phyloP scores from a whole-genome alignment of 1,140 invertebrate genomes.

The Schlechtendalia chinensis region DNA sequence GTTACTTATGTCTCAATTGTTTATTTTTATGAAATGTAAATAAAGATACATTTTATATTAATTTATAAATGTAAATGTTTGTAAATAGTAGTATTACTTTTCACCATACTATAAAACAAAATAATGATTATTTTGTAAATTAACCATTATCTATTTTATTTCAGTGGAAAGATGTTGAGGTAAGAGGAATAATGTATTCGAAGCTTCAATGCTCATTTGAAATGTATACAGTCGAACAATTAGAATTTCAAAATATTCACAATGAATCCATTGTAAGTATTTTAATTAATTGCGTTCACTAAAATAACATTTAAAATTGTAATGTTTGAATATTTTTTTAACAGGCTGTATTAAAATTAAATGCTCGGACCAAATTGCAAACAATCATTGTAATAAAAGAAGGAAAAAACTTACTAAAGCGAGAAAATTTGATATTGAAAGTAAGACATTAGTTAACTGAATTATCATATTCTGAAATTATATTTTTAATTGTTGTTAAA shows the following conservation, averaged over 20 bases:
- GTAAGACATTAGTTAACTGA: background rate
- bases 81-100: no score
- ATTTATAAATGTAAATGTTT: no score
- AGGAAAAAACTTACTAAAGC: constrained; percentile 71
- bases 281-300: background rate
- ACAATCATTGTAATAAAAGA: constrained; percentile 71
- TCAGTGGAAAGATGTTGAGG: constrained; percentile 85
- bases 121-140: no score
- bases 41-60: no score
- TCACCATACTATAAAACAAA: no score
- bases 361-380: constrained; percentile 56
- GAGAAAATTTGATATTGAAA: constrained; percentile 79
- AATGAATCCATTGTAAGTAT: background rate
- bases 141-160: constrained; percentile 57
- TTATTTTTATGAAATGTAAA: constrained; percentile 29
- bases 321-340: background rate
- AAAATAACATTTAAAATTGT: background rate
- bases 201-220: constrained; percentile 94
- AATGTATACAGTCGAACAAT: constrained; percentile 56
- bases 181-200: constrained; percentile 84
- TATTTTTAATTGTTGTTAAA: no score
- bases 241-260: background rate
- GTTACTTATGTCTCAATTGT: constrained; percentile 51
- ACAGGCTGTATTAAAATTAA: constrained; percentile 6
- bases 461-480: no score